Conservation (phyloP, 2,113 vertebrate genomes). For the Osmerus mordax region DNA sequence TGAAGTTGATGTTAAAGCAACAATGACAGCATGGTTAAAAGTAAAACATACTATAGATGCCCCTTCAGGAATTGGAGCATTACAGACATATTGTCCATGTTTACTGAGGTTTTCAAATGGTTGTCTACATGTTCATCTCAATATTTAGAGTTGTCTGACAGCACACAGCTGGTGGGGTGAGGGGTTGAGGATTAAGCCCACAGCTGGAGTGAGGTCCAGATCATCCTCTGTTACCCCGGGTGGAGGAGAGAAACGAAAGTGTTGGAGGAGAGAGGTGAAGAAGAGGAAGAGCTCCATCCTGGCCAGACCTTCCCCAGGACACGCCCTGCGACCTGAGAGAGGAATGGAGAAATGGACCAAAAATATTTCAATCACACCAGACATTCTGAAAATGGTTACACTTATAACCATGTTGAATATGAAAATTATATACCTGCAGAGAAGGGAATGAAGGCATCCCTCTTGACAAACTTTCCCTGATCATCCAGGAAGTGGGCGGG, state of each 20-base stretch:
- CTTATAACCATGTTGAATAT: background rate
- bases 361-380: too few relatives aligned
- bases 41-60: too few relatives aligned
- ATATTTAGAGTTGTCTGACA: too few relatives aligned
- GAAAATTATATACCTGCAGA: slow-evolving; percentile 57
- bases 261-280: slow-evolving; percentile 66
- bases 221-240: slow-evolving; percentile 54
- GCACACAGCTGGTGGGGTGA: too few relatives aligned
- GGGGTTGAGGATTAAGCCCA: slow-evolving; percentile 26
- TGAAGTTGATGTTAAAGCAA: too few relatives aligned
- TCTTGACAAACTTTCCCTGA: slow-evolving; percentile 62
- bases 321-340: slow-evolving; percentile 3
- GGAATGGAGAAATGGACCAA: too few relatives aligned
- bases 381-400: too few relatives aligned
- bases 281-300: slow-evolving; percentile 63
- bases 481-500: slow-evolving; percentile 71
- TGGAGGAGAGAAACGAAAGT: slow-evolving; percentile 59
- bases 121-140: too few relatives aligned
- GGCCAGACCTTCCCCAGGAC: slow-evolving; percentile 2
- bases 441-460: slow-evolving; percentile 72
- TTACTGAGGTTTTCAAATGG: too few relatives aligned
- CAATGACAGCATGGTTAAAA: too few relatives aligned
- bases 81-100: too few relatives aligned
- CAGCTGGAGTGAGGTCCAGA: slow-evolving; percentile 63
- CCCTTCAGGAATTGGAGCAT: too few relatives aligned